Base-by-base conservation (phyloP, 2,113 vertebrate genomes). In the Sialia sialis region DNA sequence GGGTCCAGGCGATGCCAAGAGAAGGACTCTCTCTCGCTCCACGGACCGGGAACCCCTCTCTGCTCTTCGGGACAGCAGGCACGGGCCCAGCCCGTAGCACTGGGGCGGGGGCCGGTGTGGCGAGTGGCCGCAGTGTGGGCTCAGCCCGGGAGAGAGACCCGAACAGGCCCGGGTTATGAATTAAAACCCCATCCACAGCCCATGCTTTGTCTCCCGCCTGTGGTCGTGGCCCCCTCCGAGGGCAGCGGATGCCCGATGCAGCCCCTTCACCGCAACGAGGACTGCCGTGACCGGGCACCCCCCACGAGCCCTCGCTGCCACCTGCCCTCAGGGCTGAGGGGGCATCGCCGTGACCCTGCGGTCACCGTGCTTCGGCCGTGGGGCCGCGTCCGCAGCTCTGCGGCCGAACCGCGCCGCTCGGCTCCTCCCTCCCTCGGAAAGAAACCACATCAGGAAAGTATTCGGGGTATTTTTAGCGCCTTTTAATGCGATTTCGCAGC, bases 271-370 rank as follows among this genome's bases (percentile, higher is more conserved):
- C 19, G n/a, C 34, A 21, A 38, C 10, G 17, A 52, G 26, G 8
- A 44, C 77, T 23, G 51, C 43, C 13, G 10, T 3, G 48, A 51
- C 11, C 0, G 34, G 29, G 10, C 14, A 17, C 11, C 6, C 7
- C 15, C 4, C 60, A 1, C n/a, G 39, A 11, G 5, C 38, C 5
- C 22, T 19, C 4, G 8, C 0, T 43, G 7, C 8, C 67, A 51
- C 39, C 58, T 14, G 79, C 43, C 38, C 21, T 10, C 34, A 3
- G 66, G 30, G 30, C 66, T 32, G 26, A 44, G 7, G 54, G 54
- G 86, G 43, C 70, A 59, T 12, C 7, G 14, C 46, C 29, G 68
- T 7, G 66, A 17, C 39, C 29, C 62, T 5, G 62, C 36, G 36
- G 41, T 21, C 8, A 6, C 43, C 8, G 23, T 3, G 26, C 51